Percentiles rank a stretch among this genome's conserved stretches.
Evolutionary conservation across 2,113 vertebrate species (phyloP).

Genomic region (Stegostoma tigrinum): DNA sequence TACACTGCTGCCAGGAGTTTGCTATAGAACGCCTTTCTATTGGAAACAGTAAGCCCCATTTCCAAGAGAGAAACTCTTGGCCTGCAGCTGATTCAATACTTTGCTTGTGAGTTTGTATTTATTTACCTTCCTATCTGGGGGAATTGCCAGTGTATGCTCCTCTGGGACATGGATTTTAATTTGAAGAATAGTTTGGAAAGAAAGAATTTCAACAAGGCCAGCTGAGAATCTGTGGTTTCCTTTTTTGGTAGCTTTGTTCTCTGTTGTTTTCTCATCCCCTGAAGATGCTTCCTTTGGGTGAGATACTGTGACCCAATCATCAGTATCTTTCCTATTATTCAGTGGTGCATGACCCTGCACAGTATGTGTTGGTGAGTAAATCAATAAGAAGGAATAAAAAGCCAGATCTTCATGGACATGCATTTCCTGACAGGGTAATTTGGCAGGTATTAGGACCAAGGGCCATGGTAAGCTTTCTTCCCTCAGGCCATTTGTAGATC

Average conservation of each 20-base stretch:
- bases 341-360: not conserved
- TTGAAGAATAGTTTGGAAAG: not conserved
- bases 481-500: not conserved
- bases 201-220: not conserved
- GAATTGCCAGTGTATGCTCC: not conserved
- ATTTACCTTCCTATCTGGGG: not conserved
- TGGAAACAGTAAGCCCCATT: not conserved
- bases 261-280: not conserved
- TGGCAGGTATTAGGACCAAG: not conserved
- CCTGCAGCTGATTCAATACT: not conserved
- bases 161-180: not conserved
- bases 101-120: not conserved
- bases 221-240: not conserved
- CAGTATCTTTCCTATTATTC: not conserved
- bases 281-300: not conserved
- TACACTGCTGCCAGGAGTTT: not conserved
- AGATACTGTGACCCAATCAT: not conserved
- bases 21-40: not conserved
- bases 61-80: not conserved
- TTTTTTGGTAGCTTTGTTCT: not conserved
- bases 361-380: not conserved
- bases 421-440: not conserved
- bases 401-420: not conserved
- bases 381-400: not conserved
- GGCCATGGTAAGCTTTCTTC: not conserved